Base-by-base conservation (phyloP, 2,113 vertebrate species). In the Lagopus muta region DNA sequence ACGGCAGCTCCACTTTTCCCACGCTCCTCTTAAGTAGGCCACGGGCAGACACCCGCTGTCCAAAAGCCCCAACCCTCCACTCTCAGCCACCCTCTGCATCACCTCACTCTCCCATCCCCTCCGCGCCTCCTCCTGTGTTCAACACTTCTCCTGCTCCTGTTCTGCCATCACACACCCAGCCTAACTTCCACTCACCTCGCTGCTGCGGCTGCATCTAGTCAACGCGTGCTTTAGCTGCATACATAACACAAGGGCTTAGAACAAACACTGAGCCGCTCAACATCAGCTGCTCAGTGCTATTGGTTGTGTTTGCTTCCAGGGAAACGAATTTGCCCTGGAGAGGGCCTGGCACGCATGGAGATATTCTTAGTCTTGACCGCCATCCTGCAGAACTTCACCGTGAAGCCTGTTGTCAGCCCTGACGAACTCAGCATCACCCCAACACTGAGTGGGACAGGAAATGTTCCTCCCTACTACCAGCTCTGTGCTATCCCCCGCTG, bases 301-400 rank as follows among this genome's bases (percentile, higher is more conserved):
- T n/a, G n/a, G n/a, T n/a, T n/a, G n/a, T n/a, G n/a, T n/a, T n/a
- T n/a, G n/a, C n/a, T n/a, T n/a, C n/a, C n/a, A n/a, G n/a, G n/a
- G n/a, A n/a, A n/a, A n/a, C n/a, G n/a, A n/a, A n/a, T n/a, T n/a
- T n/a, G n/a, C 36, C 21, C 34, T 22, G 96, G 97, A 79, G 97
- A 97, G 50, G 42, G 92, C 57, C 90, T 98, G 91, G 97, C 96
- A 78, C 79, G 88, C 42, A 96, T 96, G 95, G 96, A 98, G n/a
- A 60, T 97, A 64, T 97, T 98, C 92, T 61, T 98, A 65, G 0
- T 96, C 8, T 3, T 89, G 6, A 54, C 86, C n/a, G 88, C 9
- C 40, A 94, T 96, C 86, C 81, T 97, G 81, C 96, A 97, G 75
- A 95, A 96, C 58, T 97, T 97, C 54, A 97, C 72, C 32, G 72